These are phyloP conservation scores for Brachypodius melanocephalos DNA, from an alignment of 2,113 vertebrate species.

Conservation along the genomic window DNA sequence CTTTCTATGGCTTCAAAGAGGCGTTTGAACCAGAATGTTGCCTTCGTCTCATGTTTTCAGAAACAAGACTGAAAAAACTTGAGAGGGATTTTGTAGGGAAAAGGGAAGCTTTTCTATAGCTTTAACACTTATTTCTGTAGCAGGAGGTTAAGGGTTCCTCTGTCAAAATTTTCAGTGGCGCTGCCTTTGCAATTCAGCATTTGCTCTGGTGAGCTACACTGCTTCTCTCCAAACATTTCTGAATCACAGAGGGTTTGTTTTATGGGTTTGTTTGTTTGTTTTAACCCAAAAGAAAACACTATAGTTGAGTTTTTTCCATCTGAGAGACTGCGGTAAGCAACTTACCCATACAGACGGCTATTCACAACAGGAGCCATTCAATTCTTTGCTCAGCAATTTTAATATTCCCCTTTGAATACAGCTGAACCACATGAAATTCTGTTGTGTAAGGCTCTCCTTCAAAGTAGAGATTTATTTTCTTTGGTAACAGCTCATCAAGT, in stretches of 20 bases:
- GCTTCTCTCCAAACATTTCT: neutral
- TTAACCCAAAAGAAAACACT: conserved; percentile 5
- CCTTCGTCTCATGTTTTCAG: neutral
- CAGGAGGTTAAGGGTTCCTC: neutral
- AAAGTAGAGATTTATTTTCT: conserved; percentile 33
- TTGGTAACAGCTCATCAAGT: conserved; percentile 42
- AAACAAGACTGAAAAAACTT: neutral
- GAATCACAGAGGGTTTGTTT: neutral
- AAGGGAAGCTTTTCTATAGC: neutral
- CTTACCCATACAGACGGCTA: neutral
- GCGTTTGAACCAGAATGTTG: neutral
- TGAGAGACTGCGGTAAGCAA: neutral
- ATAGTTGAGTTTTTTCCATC: neutral
- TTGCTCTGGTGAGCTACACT: neutral
- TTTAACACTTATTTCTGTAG: neutral
- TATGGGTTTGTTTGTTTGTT: conserved; percentile 22
- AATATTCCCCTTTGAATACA: conserved; percentile 20
- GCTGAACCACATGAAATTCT: conserved; percentile 36
- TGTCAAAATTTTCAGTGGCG: neutral
- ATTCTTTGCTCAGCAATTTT: conserved; percentile 35
- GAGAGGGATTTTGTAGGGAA: neutral
- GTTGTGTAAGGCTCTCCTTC: conserved; percentile 41
- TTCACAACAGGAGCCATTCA: neutral
- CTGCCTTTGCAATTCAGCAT: neutral
- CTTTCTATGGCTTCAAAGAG: neutral